Evolutionary conservation across 2,888 invertebrate genomes (phyloP), one percentile per base, ranked within the genome.

Genomic region (Synanthedon myopaeformis): DNA sequence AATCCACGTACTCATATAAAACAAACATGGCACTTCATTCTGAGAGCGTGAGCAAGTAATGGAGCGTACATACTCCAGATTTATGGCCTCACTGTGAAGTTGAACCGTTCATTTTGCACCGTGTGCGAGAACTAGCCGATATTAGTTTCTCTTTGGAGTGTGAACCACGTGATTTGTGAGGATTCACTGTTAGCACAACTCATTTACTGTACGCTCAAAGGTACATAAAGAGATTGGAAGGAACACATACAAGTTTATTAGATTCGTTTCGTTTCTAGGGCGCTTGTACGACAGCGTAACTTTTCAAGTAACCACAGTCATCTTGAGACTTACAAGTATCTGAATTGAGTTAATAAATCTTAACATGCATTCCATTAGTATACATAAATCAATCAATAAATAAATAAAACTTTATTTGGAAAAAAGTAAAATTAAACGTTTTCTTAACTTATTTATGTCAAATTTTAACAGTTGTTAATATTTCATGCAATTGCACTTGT

Each of bases 31-130:
- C 17, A 49, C 49, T 19, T 17, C 49, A 49, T 12, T 49, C 49
- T 49, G 19, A 49, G 62, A 58, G 59, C 61, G 59, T 56, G 61
- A 60, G 59, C 63, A 63, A 65, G 71, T 73, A 74, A 76, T 74
- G 72, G 74, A 69, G 64, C 70, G 67, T 64, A 65, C 62, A 62
- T 61, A 57, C 61, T 66, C 61, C 62, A 70, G 70, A 73, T 75
- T 74, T 75, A 75, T 74, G 64, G 61, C 54, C 57, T 56, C 64
- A 58, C 63, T 65, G 59, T 60, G 62, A 58, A 57, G 45, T 45
- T 45, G 45, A 12, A 41, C 19, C 42, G 45, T 53, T 52, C 23
- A 52, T 55, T 52, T 57, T 49, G 28, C 41, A 42, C 19, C 45
- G 41, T 57, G 58, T 61, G 60, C 58, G 61, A 45, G 45, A 45